Evolutionary conservation across 2,888 invertebrate species (phyloP), one percentile per base, ranked within the genome.

Genomic region (Megalurothrips usitatus): DNA sequence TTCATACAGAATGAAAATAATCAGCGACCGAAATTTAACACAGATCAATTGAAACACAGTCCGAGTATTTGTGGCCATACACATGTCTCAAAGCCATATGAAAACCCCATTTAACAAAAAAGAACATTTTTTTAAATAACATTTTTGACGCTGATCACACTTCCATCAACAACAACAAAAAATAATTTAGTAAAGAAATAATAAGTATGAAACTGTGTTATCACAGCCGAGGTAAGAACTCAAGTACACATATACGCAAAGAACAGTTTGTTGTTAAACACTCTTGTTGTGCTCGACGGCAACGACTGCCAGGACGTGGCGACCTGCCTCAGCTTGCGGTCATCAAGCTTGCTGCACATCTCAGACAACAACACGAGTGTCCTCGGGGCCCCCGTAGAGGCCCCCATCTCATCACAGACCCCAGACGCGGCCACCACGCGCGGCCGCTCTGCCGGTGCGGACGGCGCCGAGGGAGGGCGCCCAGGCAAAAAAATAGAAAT

Each of bases 161-260:
- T 19, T 58, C 17, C 14, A 58, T 14, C 58, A 58, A 58, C n/a
- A 43, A 43, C 34, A 58, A 43, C n/a, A n/a, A 43, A 43, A 58
- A 75, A 75, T 75, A 23, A 75, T 75, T 75, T 75, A 75, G 68
- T 75, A 11, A 43, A 26, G 68, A 75, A 75, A 75, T 26, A 26
- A 75, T 75, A 75, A 75, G 12, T 75, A 26, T 75, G 68, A 26
- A 75, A 75, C 68, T 75, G 68, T 75, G 68, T 26, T 75, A 75
- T 75, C 68, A 75, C 68, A 75, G 68, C 68, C 68, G 68, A 75
- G 68, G 68, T 75, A 75, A 75, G 68, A 75, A 75, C 68, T 75
- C 68, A 75, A 75, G 26, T 75, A 75, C 68, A 26, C 68, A 75
- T 68, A 68, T 75, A 75, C 26, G 26, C 68, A 75, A 43, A 75